Evolutionary conservation across 2,113 vertebrate species (phyloP).

Genomic region (Stigmatopora nigra): DNA sequence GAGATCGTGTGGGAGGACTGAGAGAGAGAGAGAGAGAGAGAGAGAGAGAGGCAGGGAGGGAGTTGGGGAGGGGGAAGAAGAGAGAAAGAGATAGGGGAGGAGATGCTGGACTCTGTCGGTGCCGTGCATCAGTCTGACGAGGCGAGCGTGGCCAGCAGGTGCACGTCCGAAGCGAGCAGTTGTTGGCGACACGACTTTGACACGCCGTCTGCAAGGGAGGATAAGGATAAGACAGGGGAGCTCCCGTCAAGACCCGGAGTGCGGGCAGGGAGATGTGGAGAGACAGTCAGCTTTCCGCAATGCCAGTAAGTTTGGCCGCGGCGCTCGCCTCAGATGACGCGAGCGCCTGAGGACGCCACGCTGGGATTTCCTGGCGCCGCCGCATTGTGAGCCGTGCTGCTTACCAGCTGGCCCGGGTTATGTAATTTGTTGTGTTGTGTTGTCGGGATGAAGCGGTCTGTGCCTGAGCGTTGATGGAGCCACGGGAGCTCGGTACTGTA

Average conservation of each 20-base stretch:
- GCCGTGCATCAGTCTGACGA: conserved; percentile 30
- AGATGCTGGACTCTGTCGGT: conserved; percentile 25
- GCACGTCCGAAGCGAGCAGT: conserved; percentile 37
- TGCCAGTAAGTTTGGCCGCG: conserved; percentile 48
- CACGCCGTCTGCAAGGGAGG: background rate
- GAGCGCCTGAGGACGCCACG: conserved; percentile 6
- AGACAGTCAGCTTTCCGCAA: conserved; percentile 35
- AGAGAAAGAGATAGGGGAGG: conserved; percentile 28
- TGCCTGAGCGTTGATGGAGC: conserved; percentile 37
- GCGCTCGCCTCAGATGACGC: conserved; percentile 21
- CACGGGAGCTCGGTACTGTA: conserved; percentile 15
- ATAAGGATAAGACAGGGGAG: background rate
- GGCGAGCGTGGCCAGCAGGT: conserved; percentile 44
- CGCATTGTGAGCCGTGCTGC: conserved; percentile 15
- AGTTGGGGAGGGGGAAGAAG: background rate
- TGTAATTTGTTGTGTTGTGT: conserved; percentile 62
- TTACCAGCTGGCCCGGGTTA: conserved; percentile 47
- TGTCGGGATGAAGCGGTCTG: conserved; percentile 25
- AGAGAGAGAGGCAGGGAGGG: conserved; percentile 4
- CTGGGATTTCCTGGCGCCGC: conserved; percentile 12
- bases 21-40: conserved; percentile 15
- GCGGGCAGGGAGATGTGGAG: conserved; percentile 6
- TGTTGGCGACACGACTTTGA: conserved; percentile 3
- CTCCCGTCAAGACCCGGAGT: background rate
- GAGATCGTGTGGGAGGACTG: conserved; percentile 37